Evolutionary conservation across 2,797 vertebrate species (phyloP).

Genomic region (Danio jaintianensis): DNA sequence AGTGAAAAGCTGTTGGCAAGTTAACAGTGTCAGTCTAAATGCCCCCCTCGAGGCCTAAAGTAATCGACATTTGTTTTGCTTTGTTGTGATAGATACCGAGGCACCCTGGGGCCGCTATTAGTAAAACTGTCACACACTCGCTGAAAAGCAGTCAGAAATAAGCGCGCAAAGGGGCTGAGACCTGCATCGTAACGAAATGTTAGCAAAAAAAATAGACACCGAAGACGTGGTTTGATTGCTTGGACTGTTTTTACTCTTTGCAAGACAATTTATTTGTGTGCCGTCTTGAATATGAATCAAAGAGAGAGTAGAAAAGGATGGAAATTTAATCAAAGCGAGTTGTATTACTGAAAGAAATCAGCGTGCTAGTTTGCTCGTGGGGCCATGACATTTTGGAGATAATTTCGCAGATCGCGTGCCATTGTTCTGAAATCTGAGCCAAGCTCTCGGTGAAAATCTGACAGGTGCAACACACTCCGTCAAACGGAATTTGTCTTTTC

Average conservation of each 20-base stretch:
- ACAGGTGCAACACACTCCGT: conserved; percentile 45
- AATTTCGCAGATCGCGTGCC: conserved; percentile 68
- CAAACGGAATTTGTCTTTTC: conserved; percentile 37
- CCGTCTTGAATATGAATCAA: conserved; percentile 58
- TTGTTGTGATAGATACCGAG: conserved; percentile 50
- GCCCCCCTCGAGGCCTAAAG: conserved; percentile 51
- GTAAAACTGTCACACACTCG: conserved; percentile 40
- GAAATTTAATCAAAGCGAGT: conserved; percentile 69
- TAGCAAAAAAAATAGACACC: conserved; percentile 30
- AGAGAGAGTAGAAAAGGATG: conserved; percentile 65
- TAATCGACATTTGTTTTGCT: conserved; percentile 45
- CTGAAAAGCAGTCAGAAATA: conserved; percentile 41
- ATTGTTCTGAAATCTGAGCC: conserved; percentile 68
- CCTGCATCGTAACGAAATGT: conserved; percentile 11
- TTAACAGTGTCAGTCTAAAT: conserved; percentile 40
- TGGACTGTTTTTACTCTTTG: conserved; percentile 67
- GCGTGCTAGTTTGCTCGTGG: conserved; percentile 65
- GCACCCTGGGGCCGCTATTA: conserved; percentile 36
- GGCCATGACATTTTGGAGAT: conserved; percentile 79
- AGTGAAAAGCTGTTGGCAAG: conserved; percentile 42
- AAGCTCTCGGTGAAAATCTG: conserved; percentile 52
- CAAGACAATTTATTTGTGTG: conserved; percentile 71
- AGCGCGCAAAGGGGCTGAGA: conserved; percentile 13
- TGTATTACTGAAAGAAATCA: conserved; percentile 63
- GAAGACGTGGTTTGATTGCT: conserved; percentile 56